phyloP scores from a whole-genome alignment of 2,888 invertebrate genomes.

The Diploptera punctata region DNA sequence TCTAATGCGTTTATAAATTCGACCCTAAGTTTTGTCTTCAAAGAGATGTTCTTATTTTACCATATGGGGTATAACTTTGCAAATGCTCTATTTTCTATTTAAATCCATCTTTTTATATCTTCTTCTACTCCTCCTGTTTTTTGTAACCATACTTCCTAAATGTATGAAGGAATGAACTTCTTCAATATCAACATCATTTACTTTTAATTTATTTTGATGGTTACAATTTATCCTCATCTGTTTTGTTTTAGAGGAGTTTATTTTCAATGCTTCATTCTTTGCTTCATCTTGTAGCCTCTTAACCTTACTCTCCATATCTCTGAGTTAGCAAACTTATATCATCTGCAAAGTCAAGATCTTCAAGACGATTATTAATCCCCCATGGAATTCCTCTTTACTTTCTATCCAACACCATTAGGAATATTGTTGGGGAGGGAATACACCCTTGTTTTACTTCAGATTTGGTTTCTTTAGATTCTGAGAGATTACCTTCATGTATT shows the following conservation, averaged over 20 bases:
- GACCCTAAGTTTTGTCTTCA: not conserved
- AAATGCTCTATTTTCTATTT: not conserved
- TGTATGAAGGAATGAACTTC: too few species aligned
- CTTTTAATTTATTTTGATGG: not conserved
- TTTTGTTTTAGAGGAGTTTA: not conserved
- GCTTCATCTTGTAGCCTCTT: not conserved
- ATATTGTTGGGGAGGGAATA: too few species aligned
- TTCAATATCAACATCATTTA: not conserved
- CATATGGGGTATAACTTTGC: not conserved
- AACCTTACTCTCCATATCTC: not conserved
- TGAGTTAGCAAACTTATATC: not conserved
- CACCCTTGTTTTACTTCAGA: too few species aligned
- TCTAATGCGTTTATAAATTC: too few species aligned
- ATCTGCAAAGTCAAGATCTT: too few species aligned
- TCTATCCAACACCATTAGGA: too few species aligned
- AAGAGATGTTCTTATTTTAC: not conserved
- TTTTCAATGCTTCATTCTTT: not conserved
- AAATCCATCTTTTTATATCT: not conserved
- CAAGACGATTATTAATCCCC: too few species aligned
- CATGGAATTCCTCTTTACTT: too few species aligned
- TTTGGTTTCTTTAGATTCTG: too few species aligned
- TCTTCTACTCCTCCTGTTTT: not conserved
- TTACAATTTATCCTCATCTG: conserved; percentile 9
- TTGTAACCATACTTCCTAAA: not conserved
- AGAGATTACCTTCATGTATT: too few species aligned